Base-by-base conservation (phyloP, 2,888 invertebrate species). In the Drosophila tanythrix region DNA sequence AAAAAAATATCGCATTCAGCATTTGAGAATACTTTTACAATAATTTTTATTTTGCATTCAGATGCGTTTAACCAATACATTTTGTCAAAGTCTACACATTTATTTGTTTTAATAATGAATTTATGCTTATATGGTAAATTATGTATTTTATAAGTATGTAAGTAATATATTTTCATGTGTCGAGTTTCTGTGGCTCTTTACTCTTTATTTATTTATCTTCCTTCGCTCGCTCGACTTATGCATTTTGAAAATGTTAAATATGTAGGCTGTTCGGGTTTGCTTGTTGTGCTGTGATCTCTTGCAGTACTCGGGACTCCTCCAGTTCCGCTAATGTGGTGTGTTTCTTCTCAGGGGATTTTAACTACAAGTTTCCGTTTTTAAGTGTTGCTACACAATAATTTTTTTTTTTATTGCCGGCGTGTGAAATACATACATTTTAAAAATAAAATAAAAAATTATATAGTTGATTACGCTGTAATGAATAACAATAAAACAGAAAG, bases 391-490 rank as follows among this genome's bases (percentile, higher is more conserved):
- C 83, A 82, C 73, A 81, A 80, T 82, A 77, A 70, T 85, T 79
- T 79, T 74, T 75, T 76, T 79, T 79, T 85, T 78, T 78, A 79
- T 78, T 90, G 83, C 77, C 82, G 83, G 83, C 77, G 79, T 82
- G 81, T 78, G 80, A 87, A 90, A 83, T 86, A 85, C 90, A 89
- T 86, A 85, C 79, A 84, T 69, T 83, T 85, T 87, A 81, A 88
- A 80, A 88, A 82, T 82, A 90, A 79, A 80, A 82, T 88, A 84
- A 80, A 80, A 80, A 90, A 91, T 76, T 76, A 88, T 73, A 74
- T 74, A 83, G 66, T 86, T 88, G 90, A 91, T 92, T 92, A 92
- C 92, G 92, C 92, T 92, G 89, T 62, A 88, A 91, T 79, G 67
- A 77, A 5, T 7, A n/a, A 15, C n/a, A 76, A 53, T 31, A 15